Conservation (phyloP, 2,888 invertebrate genomes). For the Heterodera filipjevi region DNA sequence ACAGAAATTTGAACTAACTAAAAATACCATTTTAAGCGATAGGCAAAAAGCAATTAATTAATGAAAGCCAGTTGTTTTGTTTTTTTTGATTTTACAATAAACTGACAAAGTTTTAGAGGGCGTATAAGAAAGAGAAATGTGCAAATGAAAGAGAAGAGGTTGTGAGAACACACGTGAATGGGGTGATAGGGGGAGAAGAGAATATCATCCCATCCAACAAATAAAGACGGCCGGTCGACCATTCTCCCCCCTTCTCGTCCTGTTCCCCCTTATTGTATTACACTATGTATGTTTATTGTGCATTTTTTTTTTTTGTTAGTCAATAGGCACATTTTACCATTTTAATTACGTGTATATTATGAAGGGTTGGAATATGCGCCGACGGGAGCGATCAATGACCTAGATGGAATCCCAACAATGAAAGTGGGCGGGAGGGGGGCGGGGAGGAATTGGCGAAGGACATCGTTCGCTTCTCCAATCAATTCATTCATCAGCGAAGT, state of each 20-base stretch:
- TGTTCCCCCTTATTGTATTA: background rate
- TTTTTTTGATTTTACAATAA: too few relatives aligned
- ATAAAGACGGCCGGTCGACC: background rate
- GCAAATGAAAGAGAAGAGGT: background rate
- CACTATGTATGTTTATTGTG: background rate
- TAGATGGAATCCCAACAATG: constrained; percentile 12
- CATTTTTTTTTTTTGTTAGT: background rate
- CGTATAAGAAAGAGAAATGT: background rate
- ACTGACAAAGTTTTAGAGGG: background rate
- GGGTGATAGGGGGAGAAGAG: background rate
- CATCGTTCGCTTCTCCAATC: constrained; percentile 6
- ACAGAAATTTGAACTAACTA: background rate
- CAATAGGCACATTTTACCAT: background rate
- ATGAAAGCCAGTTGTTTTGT: too few relatives aligned
- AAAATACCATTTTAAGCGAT: background rate
- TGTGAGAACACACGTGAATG: constrained; percentile 2
- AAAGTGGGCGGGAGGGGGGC: background rate
- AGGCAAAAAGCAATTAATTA: too few relatives aligned
- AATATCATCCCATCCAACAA: background rate
- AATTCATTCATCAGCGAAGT: background rate
- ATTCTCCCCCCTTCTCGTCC: background rate
- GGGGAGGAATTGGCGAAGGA: background rate
- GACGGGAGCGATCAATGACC: constrained; percentile 1
- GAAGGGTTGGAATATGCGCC: background rate
- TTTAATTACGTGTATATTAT: background rate